Percentiles rank a stretch among this genome's conserved stretches.
Conservation (phyloP, 92 coral and sea anemone species). For the Paramuricea clavata region DNA sequence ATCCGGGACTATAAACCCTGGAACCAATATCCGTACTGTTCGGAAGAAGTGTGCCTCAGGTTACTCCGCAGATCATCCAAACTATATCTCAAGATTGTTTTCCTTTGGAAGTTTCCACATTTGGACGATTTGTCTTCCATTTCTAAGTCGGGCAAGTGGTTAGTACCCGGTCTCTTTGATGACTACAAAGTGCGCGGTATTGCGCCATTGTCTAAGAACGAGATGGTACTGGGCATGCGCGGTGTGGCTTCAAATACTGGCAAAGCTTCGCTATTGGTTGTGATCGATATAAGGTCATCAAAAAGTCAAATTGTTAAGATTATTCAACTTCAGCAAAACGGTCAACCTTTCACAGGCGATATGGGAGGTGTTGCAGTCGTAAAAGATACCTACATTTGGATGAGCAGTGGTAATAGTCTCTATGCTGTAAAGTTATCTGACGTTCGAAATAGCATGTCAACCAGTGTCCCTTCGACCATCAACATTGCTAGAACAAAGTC, state of each 20-base stretch:
- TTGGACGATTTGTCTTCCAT: slow-evolving; percentile 93
- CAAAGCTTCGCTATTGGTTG: slow-evolving; percentile 84
- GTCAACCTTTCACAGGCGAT: slow-evolving; percentile 66
- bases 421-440: slow-evolving; percentile 71
- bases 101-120: slow-evolving; percentile 90
- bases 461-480: slow-evolving; percentile 73
- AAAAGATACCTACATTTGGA: slow-evolving; percentile 77
- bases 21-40: slow-evolving; percentile 85
- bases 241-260: slow-evolving; percentile 85
- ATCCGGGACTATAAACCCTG: slow-evolving; percentile 75
- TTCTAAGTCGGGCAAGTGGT: slow-evolving; percentile 84
- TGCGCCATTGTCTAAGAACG: slow-evolving; percentile 71
- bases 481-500: slow-evolving; percentile 60
- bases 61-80: slow-evolving; percentile 82
- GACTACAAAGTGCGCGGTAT: slow-evolving; percentile 88
- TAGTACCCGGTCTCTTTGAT: slow-evolving; percentile 93
- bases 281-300: slow-evolving; percentile 69
- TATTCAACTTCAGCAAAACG: slow-evolving; percentile 74
- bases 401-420: slow-evolving; percentile 75
- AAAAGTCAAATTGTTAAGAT: slow-evolving; percentile 78
- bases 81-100: slow-evolving; percentile 78
- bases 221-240: slow-evolving; percentile 87
- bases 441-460: slow-evolving; percentile 68
- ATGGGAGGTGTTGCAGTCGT: slow-evolving; percentile 91
- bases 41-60: slow-evolving; percentile 83